These are phyloP conservation scores for Mercenaria mercenaria DNA, from an alignment of 1,140 invertebrate genomes.

Conservation along the genomic window DNA sequence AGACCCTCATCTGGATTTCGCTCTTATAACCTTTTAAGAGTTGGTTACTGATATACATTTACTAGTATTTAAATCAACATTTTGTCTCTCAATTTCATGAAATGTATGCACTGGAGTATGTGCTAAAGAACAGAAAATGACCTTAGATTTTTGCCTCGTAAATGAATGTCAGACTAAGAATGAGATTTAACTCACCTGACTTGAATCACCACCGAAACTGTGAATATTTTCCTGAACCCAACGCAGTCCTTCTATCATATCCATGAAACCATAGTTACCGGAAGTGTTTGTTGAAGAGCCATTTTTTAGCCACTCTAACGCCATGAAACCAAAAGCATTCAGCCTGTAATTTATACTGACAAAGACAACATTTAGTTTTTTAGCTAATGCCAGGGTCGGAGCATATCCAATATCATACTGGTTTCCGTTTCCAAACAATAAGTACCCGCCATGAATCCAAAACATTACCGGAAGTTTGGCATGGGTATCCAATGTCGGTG, in stretches of 20 bases:
- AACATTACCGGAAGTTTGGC: slow-evolving; percentile 89
- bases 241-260: slow-evolving; percentile 58
- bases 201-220: slow-evolving; percentile 70
- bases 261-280: slow-evolving; percentile 73
- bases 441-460: slow-evolving; percentile 96
- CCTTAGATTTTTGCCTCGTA: no score
- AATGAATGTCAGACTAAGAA: no score
- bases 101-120: no score
- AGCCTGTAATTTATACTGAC: slow-evolving; percentile 94
- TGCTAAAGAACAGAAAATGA: no score
- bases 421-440: slow-evolving; percentile 87
- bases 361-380: slow-evolving; percentile 94
- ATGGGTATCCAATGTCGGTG: slow-evolving; percentile 70
- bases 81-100: no score
- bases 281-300: slow-evolving; percentile 89
- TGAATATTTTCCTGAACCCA: slow-evolving; percentile 71
- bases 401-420: not conserved
- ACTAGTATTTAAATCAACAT: no score
- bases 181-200: slow-evolving; percentile 56
- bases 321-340: slow-evolving; percentile 92
- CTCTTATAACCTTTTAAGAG: no score
- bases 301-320: slow-evolving; percentile 89
- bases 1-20: no score
- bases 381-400: slow-evolving; percentile 62
- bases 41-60: no score